Percentiles rank a stretch among this genome's conserved stretches.
These are phyloP conservation scores for Agapostemon virescens DNA, from an alignment of 2,888 invertebrate genomes.

Conservation along the genomic window DNA sequence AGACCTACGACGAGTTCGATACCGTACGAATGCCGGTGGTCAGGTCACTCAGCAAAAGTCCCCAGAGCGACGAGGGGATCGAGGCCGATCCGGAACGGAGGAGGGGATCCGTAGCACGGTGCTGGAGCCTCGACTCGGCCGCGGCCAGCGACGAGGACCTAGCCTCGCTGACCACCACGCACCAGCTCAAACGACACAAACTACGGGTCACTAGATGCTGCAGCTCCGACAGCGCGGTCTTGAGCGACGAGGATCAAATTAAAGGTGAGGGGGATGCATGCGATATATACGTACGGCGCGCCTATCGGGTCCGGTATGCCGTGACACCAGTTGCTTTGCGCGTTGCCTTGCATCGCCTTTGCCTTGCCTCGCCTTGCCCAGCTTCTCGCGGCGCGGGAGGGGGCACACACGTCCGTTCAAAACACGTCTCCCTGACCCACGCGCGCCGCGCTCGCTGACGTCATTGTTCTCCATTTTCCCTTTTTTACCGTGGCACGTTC, in stretches of 20 bases:
- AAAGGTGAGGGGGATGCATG: conserved; percentile 70
- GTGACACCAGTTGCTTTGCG: conserved; percentile 38
- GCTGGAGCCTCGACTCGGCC: conserved; percentile 82
- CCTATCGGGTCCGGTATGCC: not conserved
- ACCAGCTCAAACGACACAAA: conserved; percentile 67
- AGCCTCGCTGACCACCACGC: conserved; percentile 48
- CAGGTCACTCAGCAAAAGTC: conserved; percentile 72
- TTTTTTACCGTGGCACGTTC: not conserved
- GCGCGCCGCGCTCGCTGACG: conserved; percentile 40
- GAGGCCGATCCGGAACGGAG: conserved; percentile 72
- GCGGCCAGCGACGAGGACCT: conserved; percentile 82
- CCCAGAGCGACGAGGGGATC: conserved; percentile 77
- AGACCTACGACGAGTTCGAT: conserved; percentile 74
- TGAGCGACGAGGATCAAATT: conserved; percentile 81
- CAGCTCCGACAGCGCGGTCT: conserved; percentile 82
- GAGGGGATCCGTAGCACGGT: conserved; percentile 75
- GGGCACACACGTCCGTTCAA: conserved; percentile 15
- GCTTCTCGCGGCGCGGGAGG: conserved; percentile 4
- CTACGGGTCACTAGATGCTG: conserved; percentile 80
- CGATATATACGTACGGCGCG: not conserved
- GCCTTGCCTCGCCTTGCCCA: not conserved
- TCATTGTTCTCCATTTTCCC: conserved; percentile 16
- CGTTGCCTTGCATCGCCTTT: not conserved
- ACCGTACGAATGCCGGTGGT: conserved; percentile 68
- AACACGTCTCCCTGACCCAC: conserved; percentile 40